Base-by-base conservation (phyloP, 2,888 invertebrate species). In the Octodonta nipae region DNA sequence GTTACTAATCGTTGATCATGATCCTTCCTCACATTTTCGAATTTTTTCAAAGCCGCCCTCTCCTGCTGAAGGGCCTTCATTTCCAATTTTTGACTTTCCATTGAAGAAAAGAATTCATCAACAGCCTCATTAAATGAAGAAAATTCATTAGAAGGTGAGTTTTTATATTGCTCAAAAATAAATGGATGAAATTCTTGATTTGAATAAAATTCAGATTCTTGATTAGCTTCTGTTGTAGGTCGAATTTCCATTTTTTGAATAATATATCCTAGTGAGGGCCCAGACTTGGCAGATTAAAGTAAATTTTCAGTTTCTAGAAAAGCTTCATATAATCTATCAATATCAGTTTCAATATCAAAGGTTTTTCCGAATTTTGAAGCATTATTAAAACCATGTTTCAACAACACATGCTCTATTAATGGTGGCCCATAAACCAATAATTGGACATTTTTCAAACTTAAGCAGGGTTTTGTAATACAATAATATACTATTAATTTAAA, bases 111-210 rank as follows among this genome's bases (percentile, higher is more conserved):
- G 63, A 89, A 99, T 55, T 95, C 92, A 63, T 99, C 98, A 0
- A 92, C 86, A 0, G 95, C 85, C 38, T 74, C 63, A 60, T 89
- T 83, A 53, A 92, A 92, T 1, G 75, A 70, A 2, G 77, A 75
- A 54, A 79, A 81, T 48, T 78, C 76, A 15, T 71, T 61, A 40
- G 66, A 63, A 0, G 78, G 74, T 42, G 63, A 61, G 2, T 63
- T 61, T 43, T 65, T 66, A 54, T 78, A 73, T 52, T 95, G 93
- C 1, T 67, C 63, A 55, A 83, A 91, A 10, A 85, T 63, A 55
- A 75, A 71, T 0, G 98, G 96, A 63, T 96, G 93, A 63, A 93
- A 98, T 61, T 96, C 96, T 51, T 86, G 71, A 59, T 91, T 92
- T 6, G 84, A 75, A 32, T 74, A 68, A 28, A 85, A 73, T n/a